phyloP scores from a whole-genome alignment of 2,888 invertebrate genomes.

The Yponomeuta plumbellus region DNA sequence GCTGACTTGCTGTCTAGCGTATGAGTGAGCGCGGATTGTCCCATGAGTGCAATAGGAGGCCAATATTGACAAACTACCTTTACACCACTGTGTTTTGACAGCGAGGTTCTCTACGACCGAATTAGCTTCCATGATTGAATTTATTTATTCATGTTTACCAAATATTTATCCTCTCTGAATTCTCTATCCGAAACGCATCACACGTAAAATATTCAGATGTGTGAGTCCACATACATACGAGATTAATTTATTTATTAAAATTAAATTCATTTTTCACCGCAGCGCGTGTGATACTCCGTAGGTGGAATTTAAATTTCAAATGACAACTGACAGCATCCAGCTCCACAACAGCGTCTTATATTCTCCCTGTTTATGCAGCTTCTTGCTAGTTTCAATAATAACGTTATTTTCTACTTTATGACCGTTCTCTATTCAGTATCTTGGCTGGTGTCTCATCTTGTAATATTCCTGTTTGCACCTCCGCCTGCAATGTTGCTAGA shows the following conservation, averaged over 20 bases:
- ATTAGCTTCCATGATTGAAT: neutral
- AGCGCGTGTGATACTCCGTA: neutral
- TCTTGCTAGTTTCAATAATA: neutral
- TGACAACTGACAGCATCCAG: neutral
- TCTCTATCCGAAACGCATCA: neutral
- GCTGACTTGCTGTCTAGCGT: neutral
- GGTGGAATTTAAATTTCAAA: constrained; percentile 3
- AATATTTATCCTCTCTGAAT: neutral
- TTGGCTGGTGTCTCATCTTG: neutral
- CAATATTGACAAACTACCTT: constrained; percentile 29
- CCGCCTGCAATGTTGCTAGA: no score
- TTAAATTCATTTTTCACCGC: neutral
- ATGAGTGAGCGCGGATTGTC: neutral
- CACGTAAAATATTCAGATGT: neutral
- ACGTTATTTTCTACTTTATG: neutral
- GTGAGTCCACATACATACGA: neutral
- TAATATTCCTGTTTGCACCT: neutral
- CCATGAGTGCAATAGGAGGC: constrained; percentile 23
- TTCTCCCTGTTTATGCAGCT: neutral
- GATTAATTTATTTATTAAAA: constrained; percentile 2
- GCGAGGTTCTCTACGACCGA: neutral
- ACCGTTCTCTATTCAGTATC: neutral
- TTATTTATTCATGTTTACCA: neutral
- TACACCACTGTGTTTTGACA: neutral
- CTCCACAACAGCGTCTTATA: neutral